These are phyloP conservation scores for Heterotilapia buettikoferi DNA, from an alignment of 2,113 vertebrate genomes.

Conservation along the genomic window DNA sequence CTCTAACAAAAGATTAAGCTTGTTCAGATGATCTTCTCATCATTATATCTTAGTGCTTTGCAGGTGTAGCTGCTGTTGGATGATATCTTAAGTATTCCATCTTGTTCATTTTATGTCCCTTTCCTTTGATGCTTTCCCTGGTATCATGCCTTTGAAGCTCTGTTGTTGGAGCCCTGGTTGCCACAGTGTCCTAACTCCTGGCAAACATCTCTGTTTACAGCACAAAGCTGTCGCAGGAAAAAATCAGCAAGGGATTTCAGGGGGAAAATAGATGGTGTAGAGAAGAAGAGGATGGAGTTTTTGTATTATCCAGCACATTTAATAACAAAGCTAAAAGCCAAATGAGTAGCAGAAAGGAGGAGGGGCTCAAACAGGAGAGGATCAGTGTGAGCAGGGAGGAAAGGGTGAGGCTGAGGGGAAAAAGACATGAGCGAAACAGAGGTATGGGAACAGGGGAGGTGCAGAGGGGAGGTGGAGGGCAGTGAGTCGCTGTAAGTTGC, in stretches of 20 bases:
- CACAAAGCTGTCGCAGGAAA: background rate
- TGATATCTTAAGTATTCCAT: background rate
- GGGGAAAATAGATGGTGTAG: background rate
- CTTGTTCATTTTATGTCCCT: background rate
- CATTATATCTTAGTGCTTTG: background rate
- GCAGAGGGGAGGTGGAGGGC: slow-evolving; percentile 35
- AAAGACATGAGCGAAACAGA: slow-evolving; percentile 10
- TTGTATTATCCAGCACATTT: background rate
- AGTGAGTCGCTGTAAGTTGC: slow-evolving; percentile 37
- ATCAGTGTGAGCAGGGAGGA: slow-evolving; percentile 3
- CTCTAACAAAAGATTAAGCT: background rate
- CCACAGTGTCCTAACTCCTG: background rate
- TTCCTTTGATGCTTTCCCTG: background rate
- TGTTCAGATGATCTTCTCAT: background rate
- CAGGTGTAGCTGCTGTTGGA: background rate
- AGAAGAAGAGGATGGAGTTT: background rate
- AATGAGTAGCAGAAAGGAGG: background rate
- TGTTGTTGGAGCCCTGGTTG: background rate
- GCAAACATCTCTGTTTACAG: background rate
- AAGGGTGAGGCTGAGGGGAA: slow-evolving; percentile 14
- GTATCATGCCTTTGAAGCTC: background rate
- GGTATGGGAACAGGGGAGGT: slow-evolving; percentile 21
- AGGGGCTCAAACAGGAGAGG: background rate
- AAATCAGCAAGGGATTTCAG: background rate
- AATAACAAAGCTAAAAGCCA: background rate